These are phyloP conservation scores for Drosophila arawakana DNA, from an alignment of 1,140 invertebrate species.

Conservation along the genomic window DNA sequence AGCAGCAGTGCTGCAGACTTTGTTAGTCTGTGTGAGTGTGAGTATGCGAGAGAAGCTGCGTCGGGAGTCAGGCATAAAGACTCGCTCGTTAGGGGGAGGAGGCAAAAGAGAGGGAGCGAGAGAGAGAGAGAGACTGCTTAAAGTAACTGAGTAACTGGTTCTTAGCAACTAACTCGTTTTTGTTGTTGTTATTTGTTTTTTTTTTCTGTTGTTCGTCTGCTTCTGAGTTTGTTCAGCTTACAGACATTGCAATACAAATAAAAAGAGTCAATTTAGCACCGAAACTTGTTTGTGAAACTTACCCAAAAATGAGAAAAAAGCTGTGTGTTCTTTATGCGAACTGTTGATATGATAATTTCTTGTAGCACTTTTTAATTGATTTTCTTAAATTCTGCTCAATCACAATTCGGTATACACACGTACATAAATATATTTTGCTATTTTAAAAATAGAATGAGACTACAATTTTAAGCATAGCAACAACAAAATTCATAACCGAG, in stretches of 20 bases:
- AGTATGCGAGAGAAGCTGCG: constrained; percentile 21
- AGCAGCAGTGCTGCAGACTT: constrained; percentile 33
- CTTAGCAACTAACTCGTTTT: constrained; percentile 78
- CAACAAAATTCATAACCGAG: constrained; percentile 36
- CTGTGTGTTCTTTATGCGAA: constrained; percentile 5
- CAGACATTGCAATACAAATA: constrained; percentile 42
- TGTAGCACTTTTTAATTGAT: constrained; percentile 31
- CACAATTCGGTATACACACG: constrained; percentile 24
- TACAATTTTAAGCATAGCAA: constrained; percentile 44
- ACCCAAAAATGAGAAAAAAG: constrained; percentile 29
- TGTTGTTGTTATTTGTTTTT: constrained; percentile 49
- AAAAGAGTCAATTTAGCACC: constrained; percentile 19
- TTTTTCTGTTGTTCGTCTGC: constrained; percentile 19
- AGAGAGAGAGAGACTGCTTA: constrained; percentile 24
- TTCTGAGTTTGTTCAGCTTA: constrained; percentile 26
- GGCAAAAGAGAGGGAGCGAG: not conserved
- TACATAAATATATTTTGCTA: constrained; percentile 34
- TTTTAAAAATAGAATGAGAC: constrained; percentile 34
- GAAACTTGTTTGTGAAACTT: constrained; percentile 43
- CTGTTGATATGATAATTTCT: constrained; percentile 34
- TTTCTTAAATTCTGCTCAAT: constrained; percentile 14
- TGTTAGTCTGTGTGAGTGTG: constrained; percentile 6
- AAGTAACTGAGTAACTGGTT: constrained; percentile 63
- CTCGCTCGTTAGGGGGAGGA: constrained; percentile 46
- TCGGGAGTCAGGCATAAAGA: constrained; percentile 45